Conservation (phyloP, 2,888 invertebrate species). For the Willowsia nigromaculata region DNA sequence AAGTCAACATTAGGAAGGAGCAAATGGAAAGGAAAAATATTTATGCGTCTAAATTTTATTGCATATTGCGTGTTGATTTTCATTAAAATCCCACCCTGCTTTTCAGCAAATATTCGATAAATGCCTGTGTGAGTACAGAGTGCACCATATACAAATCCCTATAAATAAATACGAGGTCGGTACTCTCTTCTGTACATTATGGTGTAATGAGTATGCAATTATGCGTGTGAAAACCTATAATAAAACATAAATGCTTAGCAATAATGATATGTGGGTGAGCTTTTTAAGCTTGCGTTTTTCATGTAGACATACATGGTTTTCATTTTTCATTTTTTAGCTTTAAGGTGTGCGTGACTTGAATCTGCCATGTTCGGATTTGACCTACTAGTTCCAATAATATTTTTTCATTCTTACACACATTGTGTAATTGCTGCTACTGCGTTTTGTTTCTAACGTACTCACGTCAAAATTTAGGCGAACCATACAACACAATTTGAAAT, state of each 20-base stretch:
- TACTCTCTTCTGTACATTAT: neutral
- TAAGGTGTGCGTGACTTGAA: neutral
- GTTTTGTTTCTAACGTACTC: neutral
- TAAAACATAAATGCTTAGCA: neutral
- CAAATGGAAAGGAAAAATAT: neutral
- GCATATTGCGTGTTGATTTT: conserved; percentile 41
- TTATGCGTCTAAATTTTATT: neutral
- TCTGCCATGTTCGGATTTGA: neutral
- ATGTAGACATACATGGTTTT: no score
- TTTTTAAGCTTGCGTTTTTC: no score
- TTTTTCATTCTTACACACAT: neutral
- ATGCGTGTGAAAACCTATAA: neutral
- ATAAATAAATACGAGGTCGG: no score
- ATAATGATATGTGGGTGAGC: neutral
- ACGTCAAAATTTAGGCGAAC: neutral
- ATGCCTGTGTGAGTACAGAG: neutral
- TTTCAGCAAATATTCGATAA: conserved; percentile 7
- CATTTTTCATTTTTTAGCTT: neutral
- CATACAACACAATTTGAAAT: neutral
- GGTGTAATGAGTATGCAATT: neutral
- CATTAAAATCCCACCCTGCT: conserved; percentile 33
- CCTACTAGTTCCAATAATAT: conserved; percentile 14
- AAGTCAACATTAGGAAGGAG: neutral
- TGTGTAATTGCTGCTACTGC: neutral
- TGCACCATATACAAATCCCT: no score